Evolutionary conservation across 2,113 vertebrate genomes (phyloP).

Genomic region (Microtus ochrogaster): DNA sequence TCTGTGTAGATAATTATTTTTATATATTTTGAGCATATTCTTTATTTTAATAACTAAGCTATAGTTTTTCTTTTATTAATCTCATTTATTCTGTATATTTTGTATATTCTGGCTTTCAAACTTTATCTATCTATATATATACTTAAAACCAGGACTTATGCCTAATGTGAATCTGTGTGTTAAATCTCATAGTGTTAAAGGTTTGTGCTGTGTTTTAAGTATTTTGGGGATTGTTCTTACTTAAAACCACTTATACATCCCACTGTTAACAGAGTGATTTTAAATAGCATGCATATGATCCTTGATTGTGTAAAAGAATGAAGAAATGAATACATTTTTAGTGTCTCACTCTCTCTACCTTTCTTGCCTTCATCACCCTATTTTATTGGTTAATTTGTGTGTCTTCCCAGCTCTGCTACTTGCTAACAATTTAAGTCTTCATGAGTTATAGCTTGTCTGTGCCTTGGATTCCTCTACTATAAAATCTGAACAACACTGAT

Average conservation of each 20-base stretch:
- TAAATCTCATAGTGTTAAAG: not conserved
- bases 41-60: not conserved
- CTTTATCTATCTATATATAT: not conserved
- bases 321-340: not conserved
- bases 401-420: not conserved
- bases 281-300: not conserved
- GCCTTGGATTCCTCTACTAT: too few relatives aligned
- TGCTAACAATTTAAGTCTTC: not conserved
- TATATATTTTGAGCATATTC: not conserved
- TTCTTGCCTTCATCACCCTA: not conserved
- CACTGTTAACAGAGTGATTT: not conserved
- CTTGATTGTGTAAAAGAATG: not conserved
- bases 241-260: not conserved
- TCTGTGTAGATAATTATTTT: not conserved
- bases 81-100: not conserved
- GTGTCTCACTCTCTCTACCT: not conserved
- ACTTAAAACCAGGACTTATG: not conserved
- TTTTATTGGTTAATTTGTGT: not conserved
- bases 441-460: not conserved
- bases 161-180: not conserved
- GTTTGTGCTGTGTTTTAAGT: not conserved
- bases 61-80: not conserved
- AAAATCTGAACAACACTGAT: not conserved
- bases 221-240: not conserved
- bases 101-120: not conserved